phyloP scores from a whole-genome alignment of 2,113 vertebrate species.

The Lethenteron reissneri region DNA sequence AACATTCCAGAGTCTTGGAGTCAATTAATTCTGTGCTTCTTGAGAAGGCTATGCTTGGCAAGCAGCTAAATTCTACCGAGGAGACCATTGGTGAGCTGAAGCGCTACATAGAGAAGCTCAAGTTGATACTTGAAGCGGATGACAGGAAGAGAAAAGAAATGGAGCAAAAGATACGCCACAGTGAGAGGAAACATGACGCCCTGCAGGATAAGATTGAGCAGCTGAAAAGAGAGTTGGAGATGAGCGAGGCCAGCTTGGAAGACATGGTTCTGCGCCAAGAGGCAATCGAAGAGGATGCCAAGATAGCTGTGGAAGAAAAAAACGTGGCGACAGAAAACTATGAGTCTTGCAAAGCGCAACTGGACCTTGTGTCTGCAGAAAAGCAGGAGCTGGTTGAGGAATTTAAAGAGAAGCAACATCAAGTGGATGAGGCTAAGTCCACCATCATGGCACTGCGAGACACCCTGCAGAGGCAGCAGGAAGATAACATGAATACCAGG shows the following conservation, averaged over 20 bases:
- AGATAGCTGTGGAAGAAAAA: constrained; percentile 26
- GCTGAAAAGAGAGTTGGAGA: constrained; percentile 32
- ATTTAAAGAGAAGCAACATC: constrained; percentile 18
- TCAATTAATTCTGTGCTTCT: constrained; percentile 35
- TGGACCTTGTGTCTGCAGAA: constrained; percentile 24
- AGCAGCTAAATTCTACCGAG: constrained; percentile 40
- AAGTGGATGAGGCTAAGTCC: constrained; percentile 16
- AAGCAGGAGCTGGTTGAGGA: constrained; percentile 27
- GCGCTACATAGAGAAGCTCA: constrained; percentile 51
- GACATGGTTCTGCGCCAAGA: constrained; percentile 40
- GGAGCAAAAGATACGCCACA: constrained; percentile 34
- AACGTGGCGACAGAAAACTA: constrained; percentile 15
- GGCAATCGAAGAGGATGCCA: constrained; percentile 34
- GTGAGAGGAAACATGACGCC: constrained; percentile 29
- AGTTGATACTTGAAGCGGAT: constrained; percentile 53
- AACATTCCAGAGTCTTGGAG: constrained; percentile 28
- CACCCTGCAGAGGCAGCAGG: constrained; percentile 19
- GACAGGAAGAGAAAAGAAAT: constrained; percentile 37
- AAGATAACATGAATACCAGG: constrained; percentile 16
- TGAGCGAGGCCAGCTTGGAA: constrained; percentile 30
- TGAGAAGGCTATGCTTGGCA: constrained; percentile 48
- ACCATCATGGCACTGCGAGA: constrained; percentile 14
- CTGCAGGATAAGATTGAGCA: constrained; percentile 38
- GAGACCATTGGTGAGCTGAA: constrained; percentile 43
- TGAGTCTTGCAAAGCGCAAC: constrained; percentile 14